Conservation (phyloP, 2,113 vertebrate species). For the Corythornis vintsioides region DNA sequence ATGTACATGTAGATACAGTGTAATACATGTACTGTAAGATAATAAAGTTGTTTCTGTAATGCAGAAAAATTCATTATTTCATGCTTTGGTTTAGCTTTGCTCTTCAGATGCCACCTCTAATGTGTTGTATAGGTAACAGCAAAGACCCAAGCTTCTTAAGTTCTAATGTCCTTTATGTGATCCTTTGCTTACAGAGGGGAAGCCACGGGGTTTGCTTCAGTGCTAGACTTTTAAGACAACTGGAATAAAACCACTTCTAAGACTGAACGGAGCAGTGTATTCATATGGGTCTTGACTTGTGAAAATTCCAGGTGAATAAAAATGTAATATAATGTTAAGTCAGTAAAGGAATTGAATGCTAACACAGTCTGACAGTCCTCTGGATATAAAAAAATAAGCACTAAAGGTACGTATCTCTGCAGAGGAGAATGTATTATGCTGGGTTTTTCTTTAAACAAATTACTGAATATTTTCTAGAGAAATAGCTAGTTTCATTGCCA, state of each 20-base stretch:
- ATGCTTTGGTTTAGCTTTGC: neutral
- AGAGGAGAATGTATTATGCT: neutral
- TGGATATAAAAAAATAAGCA: neutral
- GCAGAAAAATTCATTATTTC: neutral
- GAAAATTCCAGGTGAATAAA: neutral
- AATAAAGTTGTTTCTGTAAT: neutral
- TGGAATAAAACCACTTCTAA: neutral
- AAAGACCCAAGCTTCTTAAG: neutral
- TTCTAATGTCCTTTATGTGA: neutral
- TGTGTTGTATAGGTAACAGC: fast-evolving
- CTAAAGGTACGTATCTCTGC: fast-evolving
- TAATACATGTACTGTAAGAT: neutral
- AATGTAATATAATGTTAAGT: neutral
- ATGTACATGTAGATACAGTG: fast-evolving
- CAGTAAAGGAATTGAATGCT: neutral
- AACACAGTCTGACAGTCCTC: neutral
- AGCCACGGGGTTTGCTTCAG: neutral
- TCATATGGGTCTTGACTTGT: neutral
- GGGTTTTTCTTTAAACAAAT: neutral
- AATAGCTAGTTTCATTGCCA: neutral
- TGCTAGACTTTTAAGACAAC: fast-evolving
- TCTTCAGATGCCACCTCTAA: neutral
- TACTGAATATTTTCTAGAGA: neutral
- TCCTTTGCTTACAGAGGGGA: neutral
- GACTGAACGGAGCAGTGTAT: neutral